Percentiles rank a stretch among this genome's conserved stretches.
Conservation (phyloP, 2,797 vertebrate species). For the Xerus rutilus region DNA sequence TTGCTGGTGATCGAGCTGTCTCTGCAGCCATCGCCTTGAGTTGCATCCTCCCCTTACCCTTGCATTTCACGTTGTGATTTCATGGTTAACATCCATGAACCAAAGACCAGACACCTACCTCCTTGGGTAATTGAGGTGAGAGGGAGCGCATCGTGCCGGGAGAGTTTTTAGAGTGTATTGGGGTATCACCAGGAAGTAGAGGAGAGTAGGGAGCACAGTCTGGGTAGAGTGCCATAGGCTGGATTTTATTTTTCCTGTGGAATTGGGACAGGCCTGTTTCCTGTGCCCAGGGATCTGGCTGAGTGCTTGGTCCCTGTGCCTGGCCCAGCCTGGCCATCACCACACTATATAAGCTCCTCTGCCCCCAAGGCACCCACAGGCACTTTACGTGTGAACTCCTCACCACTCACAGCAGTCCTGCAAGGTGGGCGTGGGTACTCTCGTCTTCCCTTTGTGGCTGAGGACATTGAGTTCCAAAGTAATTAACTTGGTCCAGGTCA, state of each 20-base stretch:
- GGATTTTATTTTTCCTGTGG: background rate
- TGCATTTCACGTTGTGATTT: constrained; percentile 3
- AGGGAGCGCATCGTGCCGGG: constrained; percentile 64
- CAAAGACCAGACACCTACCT: constrained; percentile 76
- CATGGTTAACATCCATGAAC: constrained; percentile 67
- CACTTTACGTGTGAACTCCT: background rate
- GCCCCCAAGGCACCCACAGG: rapidly evolving
- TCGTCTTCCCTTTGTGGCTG: background rate
- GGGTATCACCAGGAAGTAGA: constrained; percentile 54
- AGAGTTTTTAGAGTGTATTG: constrained; percentile 61
- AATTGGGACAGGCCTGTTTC: background rate
- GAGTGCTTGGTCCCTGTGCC: rapidly evolving
- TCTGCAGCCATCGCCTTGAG: background rate
- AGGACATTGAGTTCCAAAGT: background rate
- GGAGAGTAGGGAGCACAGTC: background rate
- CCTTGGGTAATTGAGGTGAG: constrained; percentile 70
- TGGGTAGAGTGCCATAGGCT: background rate
- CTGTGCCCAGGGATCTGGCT: background rate
- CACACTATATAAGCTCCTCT: rapidly evolving
- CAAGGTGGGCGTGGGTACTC: background rate
- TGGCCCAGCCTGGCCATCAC: background rate
- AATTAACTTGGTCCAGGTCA: background rate
- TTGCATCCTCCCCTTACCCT: background rate
- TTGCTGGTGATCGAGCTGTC: constrained; percentile 73
- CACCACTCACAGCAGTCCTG: background rate